These are phyloP conservation scores for Aeoliscus strigatus DNA, from an alignment of 2,797 vertebrate genomes.

Conservation along the genomic window DNA sequence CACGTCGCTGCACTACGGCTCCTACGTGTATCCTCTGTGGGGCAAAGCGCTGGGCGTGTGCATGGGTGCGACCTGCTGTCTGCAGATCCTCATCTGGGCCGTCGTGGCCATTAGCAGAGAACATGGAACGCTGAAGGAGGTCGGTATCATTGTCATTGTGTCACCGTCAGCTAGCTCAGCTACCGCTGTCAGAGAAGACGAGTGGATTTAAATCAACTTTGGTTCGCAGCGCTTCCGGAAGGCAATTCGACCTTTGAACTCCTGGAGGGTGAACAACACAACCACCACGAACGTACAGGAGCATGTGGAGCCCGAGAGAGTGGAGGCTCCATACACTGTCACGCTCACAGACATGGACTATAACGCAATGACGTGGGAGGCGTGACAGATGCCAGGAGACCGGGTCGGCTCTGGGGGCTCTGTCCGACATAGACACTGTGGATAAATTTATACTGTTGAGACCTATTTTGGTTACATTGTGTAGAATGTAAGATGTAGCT, in stretches of 20 bases:
- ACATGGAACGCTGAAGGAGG: conserved; percentile 77
- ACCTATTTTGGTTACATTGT: conserved; percentile 22
- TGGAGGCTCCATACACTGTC: conserved; percentile 73
- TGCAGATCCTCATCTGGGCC: conserved; percentile 82
- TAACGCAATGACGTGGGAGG: conserved; percentile 63
- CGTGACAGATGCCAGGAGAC: conserved; percentile 45
- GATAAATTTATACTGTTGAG: conserved; percentile 52
- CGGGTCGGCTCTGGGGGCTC: conserved; percentile 34
- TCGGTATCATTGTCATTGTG: conserved; percentile 54
- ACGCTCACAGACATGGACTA: conserved; percentile 76
- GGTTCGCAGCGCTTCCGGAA: conserved; percentile 76
- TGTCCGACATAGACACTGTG: conserved; percentile 29
- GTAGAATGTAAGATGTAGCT: conserved; percentile 2
- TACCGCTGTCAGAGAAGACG: conserved; percentile 3
- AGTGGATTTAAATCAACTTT: not conserved
- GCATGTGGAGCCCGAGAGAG: conserved; percentile 34
- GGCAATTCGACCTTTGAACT: conserved; percentile 74
- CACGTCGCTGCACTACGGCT: conserved; percentile 70
- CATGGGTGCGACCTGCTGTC: conserved; percentile 75
- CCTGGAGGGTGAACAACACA: conserved; percentile 74
- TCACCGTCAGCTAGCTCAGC: conserved; percentile 21
- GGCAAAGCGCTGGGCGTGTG: conserved; percentile 79
- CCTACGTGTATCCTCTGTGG: conserved; percentile 77
- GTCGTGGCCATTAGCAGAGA: conserved; percentile 73
- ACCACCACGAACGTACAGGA: conserved; percentile 26